phyloP scores from a whole-genome alignment of 2,797 vertebrate species.

The Cyprinodon diabolis region DNA sequence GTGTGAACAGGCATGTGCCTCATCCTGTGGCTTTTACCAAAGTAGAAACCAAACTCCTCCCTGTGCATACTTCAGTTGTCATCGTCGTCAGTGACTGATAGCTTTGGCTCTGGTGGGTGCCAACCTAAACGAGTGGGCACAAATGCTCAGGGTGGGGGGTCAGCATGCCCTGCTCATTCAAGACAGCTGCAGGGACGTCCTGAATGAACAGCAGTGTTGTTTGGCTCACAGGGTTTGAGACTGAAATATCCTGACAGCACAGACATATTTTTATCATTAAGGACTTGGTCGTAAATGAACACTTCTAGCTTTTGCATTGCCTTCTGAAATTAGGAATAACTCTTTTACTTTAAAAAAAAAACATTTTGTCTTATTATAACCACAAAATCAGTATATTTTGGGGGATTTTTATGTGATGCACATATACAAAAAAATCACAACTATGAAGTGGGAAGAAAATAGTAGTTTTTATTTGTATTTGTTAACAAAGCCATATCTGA shows the following conservation, averaged over 20 bases:
- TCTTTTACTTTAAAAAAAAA: neutral
- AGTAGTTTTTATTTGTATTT: neutral
- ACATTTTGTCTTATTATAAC: neutral
- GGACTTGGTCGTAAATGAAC: constrained; percentile 16
- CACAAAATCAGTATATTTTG: neutral
- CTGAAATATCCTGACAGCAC: constrained; percentile 46
- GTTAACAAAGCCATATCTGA: neutral
- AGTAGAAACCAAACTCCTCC: constrained; percentile 48
- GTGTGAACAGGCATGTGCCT: constrained; percentile 52
- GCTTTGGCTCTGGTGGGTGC: constrained; percentile 43
- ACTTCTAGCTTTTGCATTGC: neutral
- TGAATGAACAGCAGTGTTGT: constrained; percentile 26
- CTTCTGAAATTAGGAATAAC: neutral
- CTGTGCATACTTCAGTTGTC: constrained; percentile 47
- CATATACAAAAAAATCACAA: neutral
- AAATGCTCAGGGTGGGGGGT: constrained; percentile 42
- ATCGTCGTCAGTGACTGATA: constrained; percentile 48
- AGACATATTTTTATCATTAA: constrained; percentile 35
- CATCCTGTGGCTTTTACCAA: constrained; percentile 58
- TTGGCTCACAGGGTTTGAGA: constrained; percentile 30
- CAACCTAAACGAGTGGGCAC: constrained; percentile 51
- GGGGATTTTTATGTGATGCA: neutral
- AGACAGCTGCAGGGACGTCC: constrained; percentile 74
- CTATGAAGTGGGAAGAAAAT: neutral
- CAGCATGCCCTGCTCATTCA: constrained; percentile 36